Evolutionary conservation across 2,113 vertebrate species (phyloP).

Genomic region (Platysteira castanea): DNA sequence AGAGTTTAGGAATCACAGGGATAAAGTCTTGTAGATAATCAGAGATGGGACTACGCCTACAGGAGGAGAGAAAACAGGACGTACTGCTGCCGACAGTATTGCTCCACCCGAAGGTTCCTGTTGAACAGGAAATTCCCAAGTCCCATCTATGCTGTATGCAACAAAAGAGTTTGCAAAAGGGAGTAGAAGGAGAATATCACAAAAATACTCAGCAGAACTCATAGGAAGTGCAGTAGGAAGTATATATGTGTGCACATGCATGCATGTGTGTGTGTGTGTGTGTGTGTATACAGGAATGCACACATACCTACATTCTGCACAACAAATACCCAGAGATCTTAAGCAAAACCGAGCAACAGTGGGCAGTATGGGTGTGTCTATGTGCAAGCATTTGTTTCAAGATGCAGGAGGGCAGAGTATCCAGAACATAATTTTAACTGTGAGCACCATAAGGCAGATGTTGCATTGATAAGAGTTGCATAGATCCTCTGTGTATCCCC

Average conservation of each 20-base stretch:
- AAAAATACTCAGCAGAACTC: not conserved
- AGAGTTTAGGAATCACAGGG: constrained; percentile 3
- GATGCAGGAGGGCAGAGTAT: not conserved
- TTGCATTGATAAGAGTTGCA: not conserved
- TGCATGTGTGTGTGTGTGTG: fast-evolving
- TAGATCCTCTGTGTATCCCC: not conserved
- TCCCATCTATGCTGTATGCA: not conserved
- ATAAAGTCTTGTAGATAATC: constrained; percentile 45
- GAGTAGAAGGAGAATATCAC: not conserved
- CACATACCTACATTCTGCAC: not conserved
- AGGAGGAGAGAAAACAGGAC: constrained; percentile 37
- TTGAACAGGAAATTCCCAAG: constrained; percentile 1
- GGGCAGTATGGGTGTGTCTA: not conserved
- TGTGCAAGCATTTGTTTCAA: not conserved
- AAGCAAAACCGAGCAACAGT: not conserved
- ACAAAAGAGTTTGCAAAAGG: not conserved
- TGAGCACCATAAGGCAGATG: not conserved
- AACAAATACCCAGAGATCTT: not conserved
- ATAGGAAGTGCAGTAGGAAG: not conserved
- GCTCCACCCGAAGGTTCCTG: constrained; percentile 16
- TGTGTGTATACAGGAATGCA: no score
- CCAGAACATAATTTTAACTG: not conserved
- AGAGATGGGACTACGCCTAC: constrained; percentile 31
- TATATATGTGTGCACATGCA: fast-evolving
- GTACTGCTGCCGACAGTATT: not conserved